A percentile compares a stretch with the other conserved stretches of the same genome.
Conservation (phyloP, 2,113 vertebrate genomes). For the Paradoxurus hermaphroditus region DNA sequence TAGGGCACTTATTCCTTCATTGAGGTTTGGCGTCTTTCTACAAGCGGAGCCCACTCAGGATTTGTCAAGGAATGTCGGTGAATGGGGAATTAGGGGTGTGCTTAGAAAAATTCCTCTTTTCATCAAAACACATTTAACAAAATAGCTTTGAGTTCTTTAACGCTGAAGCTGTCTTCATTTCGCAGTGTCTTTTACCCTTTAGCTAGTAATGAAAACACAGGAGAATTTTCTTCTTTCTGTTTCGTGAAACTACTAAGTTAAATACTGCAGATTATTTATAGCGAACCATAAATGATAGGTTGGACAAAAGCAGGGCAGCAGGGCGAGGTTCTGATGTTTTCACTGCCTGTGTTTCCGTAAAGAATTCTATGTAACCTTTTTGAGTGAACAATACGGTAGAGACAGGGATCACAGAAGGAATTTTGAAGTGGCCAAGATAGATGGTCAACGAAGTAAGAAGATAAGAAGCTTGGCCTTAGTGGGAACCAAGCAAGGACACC, state of each 20-base stretch:
- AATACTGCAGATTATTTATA: background rate
- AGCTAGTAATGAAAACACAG: background rate
- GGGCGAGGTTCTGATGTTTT: background rate
- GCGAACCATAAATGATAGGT: background rate
- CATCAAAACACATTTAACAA: background rate
- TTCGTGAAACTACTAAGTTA: background rate
- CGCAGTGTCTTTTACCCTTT: background rate
- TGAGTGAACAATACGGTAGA: too few species aligned
- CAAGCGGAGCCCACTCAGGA: background rate
- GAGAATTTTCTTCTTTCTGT: background rate
- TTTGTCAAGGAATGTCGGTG: background rate
- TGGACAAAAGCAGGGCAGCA: background rate
- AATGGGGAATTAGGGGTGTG: background rate
- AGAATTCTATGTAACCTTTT: background rate
- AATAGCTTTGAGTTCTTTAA: background rate
- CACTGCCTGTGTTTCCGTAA: background rate
- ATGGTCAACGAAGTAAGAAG: background rate
- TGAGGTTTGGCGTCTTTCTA: background rate
- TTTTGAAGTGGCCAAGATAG: background rate
- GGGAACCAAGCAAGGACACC: background rate
- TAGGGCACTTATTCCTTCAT: background rate
- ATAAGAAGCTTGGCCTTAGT: background rate
- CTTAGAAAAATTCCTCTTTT: conserved; percentile 12
- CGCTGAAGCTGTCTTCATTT: background rate
- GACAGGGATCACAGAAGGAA: too few species aligned